These are phyloP conservation scores for Serinus canaria DNA, from an alignment of 2,113 vertebrate species.

Conservation along the genomic window DNA sequence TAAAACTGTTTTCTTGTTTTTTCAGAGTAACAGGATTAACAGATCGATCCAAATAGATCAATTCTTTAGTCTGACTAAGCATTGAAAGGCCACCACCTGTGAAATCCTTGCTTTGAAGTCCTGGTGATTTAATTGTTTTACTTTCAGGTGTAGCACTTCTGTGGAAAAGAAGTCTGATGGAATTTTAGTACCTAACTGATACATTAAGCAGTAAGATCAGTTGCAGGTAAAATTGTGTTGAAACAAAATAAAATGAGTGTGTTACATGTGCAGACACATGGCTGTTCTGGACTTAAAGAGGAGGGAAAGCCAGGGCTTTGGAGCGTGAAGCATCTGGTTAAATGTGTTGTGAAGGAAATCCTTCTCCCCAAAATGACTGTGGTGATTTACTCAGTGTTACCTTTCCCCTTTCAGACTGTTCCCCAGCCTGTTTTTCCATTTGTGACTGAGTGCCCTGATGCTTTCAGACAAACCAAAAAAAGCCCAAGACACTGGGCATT, in stretches of 20 bases:
- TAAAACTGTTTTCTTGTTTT: background rate
- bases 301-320: background rate
- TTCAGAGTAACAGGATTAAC: background rate
- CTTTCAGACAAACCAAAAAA: background rate
- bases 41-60: background rate
- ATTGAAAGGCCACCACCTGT: background rate
- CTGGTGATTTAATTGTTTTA: background rate
- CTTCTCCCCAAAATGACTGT: accelerated
- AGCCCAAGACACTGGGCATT: accelerated
- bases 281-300: background rate
- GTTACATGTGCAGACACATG: accelerated
- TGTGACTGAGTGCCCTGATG: accelerated
- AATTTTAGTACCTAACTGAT: background rate
- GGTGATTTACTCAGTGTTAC: background rate
- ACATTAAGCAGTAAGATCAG: background rate
- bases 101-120: background rate
- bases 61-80: background rate
- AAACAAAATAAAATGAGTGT: background rate
- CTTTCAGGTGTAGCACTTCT: background rate
- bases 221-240: background rate
- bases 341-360: background rate
- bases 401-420: background rate
- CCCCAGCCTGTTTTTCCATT: background rate
- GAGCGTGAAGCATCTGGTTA: background rate
- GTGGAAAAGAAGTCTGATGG: background rate